phyloP scores from a whole-genome alignment of 2,888 invertebrate genomes.

The Catocala sponsa region DNA sequence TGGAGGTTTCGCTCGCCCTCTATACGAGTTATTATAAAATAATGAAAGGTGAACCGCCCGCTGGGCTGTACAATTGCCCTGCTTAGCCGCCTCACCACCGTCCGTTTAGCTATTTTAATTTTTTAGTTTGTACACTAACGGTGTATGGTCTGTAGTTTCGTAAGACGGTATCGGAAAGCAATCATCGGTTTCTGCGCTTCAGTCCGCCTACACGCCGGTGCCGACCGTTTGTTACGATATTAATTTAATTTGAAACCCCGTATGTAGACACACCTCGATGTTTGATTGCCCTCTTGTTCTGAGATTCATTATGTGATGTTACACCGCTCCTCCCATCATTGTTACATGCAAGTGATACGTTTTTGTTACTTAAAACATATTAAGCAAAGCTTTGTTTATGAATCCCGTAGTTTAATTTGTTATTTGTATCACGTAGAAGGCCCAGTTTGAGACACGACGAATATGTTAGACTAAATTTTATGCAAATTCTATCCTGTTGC shows the following conservation, averaged over 20 bases:
- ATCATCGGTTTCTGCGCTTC: slow-evolving; percentile 65
- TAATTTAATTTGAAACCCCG: slow-evolving; percentile 60
- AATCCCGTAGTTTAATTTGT: slow-evolving; percentile 15
- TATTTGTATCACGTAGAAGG: slow-evolving; percentile 35
- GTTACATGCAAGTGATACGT: slow-evolving; percentile 42
- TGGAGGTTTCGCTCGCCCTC: slow-evolving; percentile 77
- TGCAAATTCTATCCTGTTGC: slow-evolving; percentile 32
- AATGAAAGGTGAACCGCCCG: slow-evolving; percentile 86
- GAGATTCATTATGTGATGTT: slow-evolving; percentile 56
- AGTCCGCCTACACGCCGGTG: slow-evolving; percentile 65
- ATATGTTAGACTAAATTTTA: slow-evolving; percentile 42
- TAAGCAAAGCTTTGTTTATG: slow-evolving; percentile 12
- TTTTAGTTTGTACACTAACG: slow-evolving; percentile 86
- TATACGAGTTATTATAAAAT: slow-evolving; percentile 86
- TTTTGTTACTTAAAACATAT: slow-evolving; percentile 23
- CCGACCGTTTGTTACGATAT: slow-evolving; percentile 57
- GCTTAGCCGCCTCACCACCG: slow-evolving; percentile 82
- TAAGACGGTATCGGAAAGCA: slow-evolving; percentile 71
- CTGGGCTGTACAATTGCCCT: slow-evolving; percentile 86
- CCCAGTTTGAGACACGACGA: slow-evolving; percentile 21
- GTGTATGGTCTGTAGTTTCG: slow-evolving; percentile 64
- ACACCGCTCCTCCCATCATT: slow-evolving; percentile 56
- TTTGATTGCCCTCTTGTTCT: slow-evolving; percentile 67
- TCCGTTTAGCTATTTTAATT: slow-evolving; percentile 87
- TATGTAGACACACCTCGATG: slow-evolving; percentile 53